A percentile compares a stretch with the other conserved stretches of the same genome.
Conservation (phyloP, 1,140 invertebrate species). For the Eufriesea mexicana region DNA sequence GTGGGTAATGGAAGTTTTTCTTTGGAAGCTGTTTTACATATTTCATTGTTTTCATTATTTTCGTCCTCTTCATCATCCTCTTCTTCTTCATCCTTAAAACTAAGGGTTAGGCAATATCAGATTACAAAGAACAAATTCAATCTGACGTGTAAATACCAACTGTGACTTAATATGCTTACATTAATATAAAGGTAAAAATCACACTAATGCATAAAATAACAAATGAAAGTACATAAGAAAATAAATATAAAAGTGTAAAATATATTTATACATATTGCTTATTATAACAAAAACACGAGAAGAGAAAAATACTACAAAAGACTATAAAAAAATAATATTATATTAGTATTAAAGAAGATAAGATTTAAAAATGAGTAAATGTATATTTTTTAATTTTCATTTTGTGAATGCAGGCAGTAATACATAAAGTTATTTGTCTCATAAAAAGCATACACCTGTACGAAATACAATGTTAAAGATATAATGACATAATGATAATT, state of each 20-base stretch:
- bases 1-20: conserved; percentile 82
- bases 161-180: conserved; percentile 24
- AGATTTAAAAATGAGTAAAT: not conserved
- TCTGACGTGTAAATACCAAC: conserved; percentile 60
- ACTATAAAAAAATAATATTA: not conserved
- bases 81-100: conserved; percentile 76
- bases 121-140: conserved; percentile 79
- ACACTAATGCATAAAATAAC: not conserved
- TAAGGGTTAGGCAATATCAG: conserved; percentile 81
- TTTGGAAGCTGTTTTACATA: conserved; percentile 73
- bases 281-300: not conserved
- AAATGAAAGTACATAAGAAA: too few relatives aligned
- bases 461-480: not conserved
- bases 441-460: not conserved
- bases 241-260: conserved; percentile 22
- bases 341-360: not conserved
- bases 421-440: not conserved
- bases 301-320: not conserved
- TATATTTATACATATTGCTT: not conserved
- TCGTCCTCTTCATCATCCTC: conserved; percentile 59
- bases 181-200: not conserved
- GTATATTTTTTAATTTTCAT: not conserved
- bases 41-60: conserved; percentile 57
- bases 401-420: not conserved
- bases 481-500: not conserved